Conservation (phyloP, 1,140 invertebrate species). For the Uloborus diversus region DNA sequence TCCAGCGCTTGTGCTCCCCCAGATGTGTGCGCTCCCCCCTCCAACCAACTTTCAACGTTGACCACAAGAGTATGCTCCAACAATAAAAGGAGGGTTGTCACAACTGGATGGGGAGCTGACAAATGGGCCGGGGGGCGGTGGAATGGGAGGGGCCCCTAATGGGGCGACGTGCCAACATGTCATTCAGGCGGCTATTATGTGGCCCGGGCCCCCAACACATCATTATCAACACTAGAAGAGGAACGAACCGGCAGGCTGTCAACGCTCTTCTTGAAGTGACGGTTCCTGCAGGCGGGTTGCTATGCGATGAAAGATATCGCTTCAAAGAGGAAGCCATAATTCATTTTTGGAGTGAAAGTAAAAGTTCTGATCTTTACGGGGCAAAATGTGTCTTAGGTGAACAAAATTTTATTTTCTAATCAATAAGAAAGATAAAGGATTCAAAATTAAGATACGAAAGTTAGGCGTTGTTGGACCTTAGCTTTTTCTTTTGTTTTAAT, state of each 20-base stretch:
- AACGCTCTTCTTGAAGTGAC: conserved; percentile 23
- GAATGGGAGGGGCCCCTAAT: conserved; percentile 50
- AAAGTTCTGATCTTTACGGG: no score
- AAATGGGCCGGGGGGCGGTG: conserved; percentile 18
- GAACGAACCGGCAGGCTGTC: conserved; percentile 37
- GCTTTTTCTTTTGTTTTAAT: no score
- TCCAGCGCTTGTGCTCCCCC: no score
- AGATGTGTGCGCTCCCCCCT: neutral
- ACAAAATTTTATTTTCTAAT: no score
- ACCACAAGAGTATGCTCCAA: conserved; percentile 56
- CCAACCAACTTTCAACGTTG: conserved; percentile 21
- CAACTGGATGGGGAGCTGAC: conserved; percentile 48
- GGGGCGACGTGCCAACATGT: conserved; percentile 56
- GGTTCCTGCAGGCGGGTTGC: neutral
- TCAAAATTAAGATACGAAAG: no score
- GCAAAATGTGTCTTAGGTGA: no score
- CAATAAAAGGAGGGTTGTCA: conserved; percentile 53
- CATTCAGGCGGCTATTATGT: conserved; percentile 55
- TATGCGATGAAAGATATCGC: no score
- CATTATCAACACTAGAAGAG: conserved; percentile 50
- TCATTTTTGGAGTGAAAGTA: no score
- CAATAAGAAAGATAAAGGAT: no score
- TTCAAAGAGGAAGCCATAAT: no score
- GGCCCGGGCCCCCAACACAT: conserved; percentile 40
- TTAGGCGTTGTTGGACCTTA: no score